Evolutionary conservation across 2,888 invertebrate genomes (phyloP).

Genomic region (Oscheius sp.): DNA sequence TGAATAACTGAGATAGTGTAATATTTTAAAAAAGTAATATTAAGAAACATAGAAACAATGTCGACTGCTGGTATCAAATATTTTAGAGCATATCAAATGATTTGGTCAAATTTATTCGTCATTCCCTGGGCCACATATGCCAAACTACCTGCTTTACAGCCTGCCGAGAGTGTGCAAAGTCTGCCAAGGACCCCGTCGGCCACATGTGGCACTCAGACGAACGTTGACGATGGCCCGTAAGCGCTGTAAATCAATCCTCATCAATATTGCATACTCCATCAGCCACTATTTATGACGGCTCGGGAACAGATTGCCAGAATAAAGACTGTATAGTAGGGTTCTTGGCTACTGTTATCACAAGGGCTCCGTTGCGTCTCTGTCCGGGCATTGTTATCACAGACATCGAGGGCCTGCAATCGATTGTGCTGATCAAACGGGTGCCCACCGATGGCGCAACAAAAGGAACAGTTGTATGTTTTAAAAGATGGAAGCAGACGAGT

Average conservation of each 20-base stretch:
- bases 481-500: not conserved
- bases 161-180: constrained; percentile 25
- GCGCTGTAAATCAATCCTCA: constrained; percentile 29
- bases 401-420: constrained; percentile 14
- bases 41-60: too few relatives aligned
- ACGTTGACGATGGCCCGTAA: constrained; percentile 13
- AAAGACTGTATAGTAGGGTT: not conserved
- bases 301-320: not conserved
- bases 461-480: not conserved
- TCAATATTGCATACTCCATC: constrained; percentile 2
- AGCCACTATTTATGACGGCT: not conserved
- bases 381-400: constrained; percentile 24
- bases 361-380: constrained; percentile 12
- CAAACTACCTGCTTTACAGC: constrained; percentile 28
- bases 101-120: not conserved
- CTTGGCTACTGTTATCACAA: constrained; percentile 19
- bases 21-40: too few relatives aligned
- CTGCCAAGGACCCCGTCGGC: constrained; percentile 15
- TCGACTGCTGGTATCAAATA: too few relatives aligned
- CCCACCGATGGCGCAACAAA: not conserved
- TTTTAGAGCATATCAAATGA: too few relatives aligned
- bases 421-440: constrained; percentile 11
- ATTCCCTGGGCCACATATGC: not conserved
- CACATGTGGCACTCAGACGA: constrained; percentile 28
- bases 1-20: not conserved